Conservation (phyloP, 2,797 vertebrate genomes). For the Acrossocheilus wenchowensis region DNA sequence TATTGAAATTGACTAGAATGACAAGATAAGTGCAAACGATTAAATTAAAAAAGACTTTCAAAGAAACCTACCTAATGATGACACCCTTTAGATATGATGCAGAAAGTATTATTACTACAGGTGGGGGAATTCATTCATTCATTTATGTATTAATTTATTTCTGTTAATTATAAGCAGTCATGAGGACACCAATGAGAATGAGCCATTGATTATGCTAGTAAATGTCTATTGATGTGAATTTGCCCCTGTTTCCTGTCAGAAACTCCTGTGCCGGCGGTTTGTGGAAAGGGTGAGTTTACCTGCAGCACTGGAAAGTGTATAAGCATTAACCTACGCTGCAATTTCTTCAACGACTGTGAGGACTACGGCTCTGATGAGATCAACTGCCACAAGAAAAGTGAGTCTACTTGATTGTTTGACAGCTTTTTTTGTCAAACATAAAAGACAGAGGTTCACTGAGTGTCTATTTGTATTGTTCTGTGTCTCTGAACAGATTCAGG, state of each 20-base stretch:
- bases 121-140: too few species aligned
- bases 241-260: slow-evolving; percentile 55
- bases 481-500: slow-evolving; percentile 61
- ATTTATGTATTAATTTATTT: neutral
- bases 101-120: neutral
- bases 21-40: neutral
- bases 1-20: neutral
- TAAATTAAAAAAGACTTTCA: neutral
- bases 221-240: neutral
- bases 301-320: slow-evolving; percentile 88
- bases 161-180: neutral
- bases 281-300: slow-evolving; percentile 89
- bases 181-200: neutral
- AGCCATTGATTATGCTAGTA: neutral
- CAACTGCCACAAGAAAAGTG: slow-evolving; percentile 86
- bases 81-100: neutral
- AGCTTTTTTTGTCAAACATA: neutral
- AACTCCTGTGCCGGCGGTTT: slow-evolving; percentile 67
- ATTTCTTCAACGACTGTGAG: slow-evolving; percentile 95
- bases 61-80: neutral
- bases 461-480: neutral
- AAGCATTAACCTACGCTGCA: slow-evolving; percentile 84
- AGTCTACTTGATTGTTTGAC: slow-evolving; percentile 9
- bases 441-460: neutral
- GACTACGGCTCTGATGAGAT: slow-evolving; percentile 89